Evolutionary conservation across 2,113 vertebrate genomes (phyloP).

Genomic region (Cololabis saira): DNA sequence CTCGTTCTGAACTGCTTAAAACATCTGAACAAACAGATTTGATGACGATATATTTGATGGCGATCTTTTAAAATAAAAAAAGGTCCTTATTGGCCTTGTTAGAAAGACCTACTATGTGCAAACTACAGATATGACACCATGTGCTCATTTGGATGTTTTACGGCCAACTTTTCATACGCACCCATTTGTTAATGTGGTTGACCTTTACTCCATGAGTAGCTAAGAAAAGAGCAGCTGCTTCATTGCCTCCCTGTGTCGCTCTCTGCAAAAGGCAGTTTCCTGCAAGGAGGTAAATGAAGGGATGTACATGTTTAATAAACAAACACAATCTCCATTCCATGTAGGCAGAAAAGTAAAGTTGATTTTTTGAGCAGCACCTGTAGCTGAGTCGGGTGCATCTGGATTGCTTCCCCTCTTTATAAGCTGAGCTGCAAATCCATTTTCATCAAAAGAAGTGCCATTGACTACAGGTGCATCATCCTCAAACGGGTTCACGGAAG

Average conservation of each 20-base stretch:
- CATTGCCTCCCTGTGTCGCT: conserved; percentile 88
- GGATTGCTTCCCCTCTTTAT: conserved; percentile 95
- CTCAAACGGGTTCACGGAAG: conserved; percentile 94
- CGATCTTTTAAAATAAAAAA: not conserved
- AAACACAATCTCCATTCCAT: not conserved
- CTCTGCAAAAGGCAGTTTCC: conserved; percentile 95
- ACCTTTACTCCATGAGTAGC: conserved; percentile 94
- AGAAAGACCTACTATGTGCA: not conserved
- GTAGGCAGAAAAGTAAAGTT: not conserved
- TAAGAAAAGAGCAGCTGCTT: conserved; percentile 95
- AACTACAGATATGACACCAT: not conserved
- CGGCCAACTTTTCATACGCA: conserved; percentile 67
- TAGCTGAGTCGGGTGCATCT: conserved; percentile 86
- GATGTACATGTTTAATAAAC: not conserved
- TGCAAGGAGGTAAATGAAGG: conserved; percentile 51
- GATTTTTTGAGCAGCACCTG: conserved; percentile 79
- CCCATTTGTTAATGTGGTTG: conserved; percentile 96
- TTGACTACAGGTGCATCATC: conserved; percentile 90
- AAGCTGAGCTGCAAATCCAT: conserved; percentile 93
- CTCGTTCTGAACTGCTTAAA: not conserved
- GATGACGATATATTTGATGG: too few relatives aligned
- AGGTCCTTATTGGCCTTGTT: not conserved
- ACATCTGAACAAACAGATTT: not conserved
- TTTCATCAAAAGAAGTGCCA: conserved; percentile 95
- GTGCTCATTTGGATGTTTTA: not conserved